These are phyloP conservation scores for Penaeus japonicus DNA, from an alignment of 1,140 invertebrate species.

Conservation along the genomic window DNA sequence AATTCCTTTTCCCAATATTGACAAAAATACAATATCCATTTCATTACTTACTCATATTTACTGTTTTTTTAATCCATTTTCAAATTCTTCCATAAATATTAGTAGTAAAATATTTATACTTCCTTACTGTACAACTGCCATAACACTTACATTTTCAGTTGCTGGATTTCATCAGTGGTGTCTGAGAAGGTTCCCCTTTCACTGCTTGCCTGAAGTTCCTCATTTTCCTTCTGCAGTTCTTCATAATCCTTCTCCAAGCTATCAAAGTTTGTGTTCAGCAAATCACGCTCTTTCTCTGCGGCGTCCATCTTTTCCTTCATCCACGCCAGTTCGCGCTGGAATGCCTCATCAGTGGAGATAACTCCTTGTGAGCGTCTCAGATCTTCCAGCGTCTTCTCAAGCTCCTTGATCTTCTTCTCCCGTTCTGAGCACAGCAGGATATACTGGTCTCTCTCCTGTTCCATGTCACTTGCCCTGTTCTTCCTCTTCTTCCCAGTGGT, in stretches of 20 bases:
- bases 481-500: neutral
- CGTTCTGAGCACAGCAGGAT: neutral
- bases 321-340: constrained; percentile 2
- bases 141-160: too few relatives aligned
- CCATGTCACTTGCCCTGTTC: neutral
- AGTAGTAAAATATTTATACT: too few relatives aligned
- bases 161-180: neutral
- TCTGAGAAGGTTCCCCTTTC: neutral
- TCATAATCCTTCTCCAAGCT: constrained; percentile 9
- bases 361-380: neutral
- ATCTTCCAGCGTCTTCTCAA: neutral
- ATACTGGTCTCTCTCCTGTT: neutral
- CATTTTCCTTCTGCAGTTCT: neutral
- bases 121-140: too few relatives aligned
- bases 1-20: neutral
- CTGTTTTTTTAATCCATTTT: too few relatives aligned
- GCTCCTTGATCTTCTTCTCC: neutral
- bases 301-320: constrained; percentile 39
- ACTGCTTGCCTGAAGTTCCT: neutral
- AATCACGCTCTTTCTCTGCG: constrained; percentile 15
- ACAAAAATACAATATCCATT: neutral
- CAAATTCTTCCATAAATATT: too few relatives aligned
- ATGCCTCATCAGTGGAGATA: neutral
- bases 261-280: constrained; percentile 18
- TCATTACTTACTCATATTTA: too few relatives aligned